Evolutionary conservation across 2,113 vertebrate genomes (phyloP), one percentile per base, ranked within the genome.

Genomic region (Dasypus novemcinctus): DNA sequence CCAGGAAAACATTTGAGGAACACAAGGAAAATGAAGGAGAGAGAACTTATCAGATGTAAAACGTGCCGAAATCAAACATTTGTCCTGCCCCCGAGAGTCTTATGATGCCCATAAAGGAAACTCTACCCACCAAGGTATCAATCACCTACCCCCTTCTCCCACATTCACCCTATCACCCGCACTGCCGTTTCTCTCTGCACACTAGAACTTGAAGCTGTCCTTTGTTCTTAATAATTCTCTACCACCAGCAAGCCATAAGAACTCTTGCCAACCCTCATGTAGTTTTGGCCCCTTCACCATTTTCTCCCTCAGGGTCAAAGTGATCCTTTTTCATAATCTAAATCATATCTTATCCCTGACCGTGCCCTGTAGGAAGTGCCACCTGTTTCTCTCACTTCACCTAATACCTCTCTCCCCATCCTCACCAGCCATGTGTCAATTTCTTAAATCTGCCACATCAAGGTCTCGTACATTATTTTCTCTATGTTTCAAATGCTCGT

Each of bases 81-180:
- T 59, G 57, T 59, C 57, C 57, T 23, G 7, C 57, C 21, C 57
- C 57, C 57, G 1, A 7, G 57, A 59, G 57, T 59, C 57, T 21
- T 23, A 59, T 4, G 6, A 1, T 6, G n/a, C n/a, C n/a, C 21
- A 2, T 21, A 7, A 59, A 57, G 21, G 4, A 20, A 23, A 20
- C 21, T 59, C 57, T 21, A 21, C 57, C 57, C 57, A 59, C 57
- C 57, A 21, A 21, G 57, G 57, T 59, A 21, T 5, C 15, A 54
- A 14, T 59, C 20, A 59, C 18, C 57, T 7, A 21, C 21, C 57
- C 21, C 21, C 57, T 59, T 21, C 20, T 7, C 57, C 52, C 52
- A 54, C 57, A 59, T 59, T 20, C 57, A 59, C 57, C 57, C 52
- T 21, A 59, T 59, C 57, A 5, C 31, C 31, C 33, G 31, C 33